Conservation (phyloP, 2,113 vertebrate genomes). For the Phrynocephalus versicolor region DNA sequence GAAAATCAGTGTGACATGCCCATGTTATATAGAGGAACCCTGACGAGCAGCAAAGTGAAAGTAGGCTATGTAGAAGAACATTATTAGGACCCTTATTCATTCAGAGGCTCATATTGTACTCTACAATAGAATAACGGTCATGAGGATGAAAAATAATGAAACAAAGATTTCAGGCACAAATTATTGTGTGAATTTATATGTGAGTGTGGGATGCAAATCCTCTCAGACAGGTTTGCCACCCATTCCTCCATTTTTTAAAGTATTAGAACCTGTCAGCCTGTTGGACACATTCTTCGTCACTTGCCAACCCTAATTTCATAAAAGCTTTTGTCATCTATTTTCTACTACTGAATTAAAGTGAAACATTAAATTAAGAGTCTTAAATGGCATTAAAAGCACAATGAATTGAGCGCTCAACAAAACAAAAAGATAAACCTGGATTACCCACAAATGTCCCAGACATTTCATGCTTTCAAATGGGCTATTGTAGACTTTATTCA, state of each 20-base stretch:
- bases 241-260: slow-evolving; percentile 22
- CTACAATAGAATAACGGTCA: neutral
- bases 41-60: slow-evolving; percentile 5
- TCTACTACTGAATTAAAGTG: slow-evolving; percentile 64
- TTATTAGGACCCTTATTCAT: neutral
- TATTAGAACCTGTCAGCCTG: slow-evolving; percentile 37
- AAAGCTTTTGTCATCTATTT: slow-evolving; percentile 58
- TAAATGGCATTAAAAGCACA: slow-evolving; percentile 52
- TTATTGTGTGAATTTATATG: slow-evolving; percentile 33
- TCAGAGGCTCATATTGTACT: slow-evolving; percentile 15
- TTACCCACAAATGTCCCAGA: slow-evolving; percentile 43
- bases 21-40: neutral
- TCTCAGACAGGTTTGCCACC: slow-evolving; percentile 29
- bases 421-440: slow-evolving; percentile 49
- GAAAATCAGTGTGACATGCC: slow-evolving; percentile 22
- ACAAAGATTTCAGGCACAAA: slow-evolving; percentile 4
- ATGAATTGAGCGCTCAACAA: slow-evolving; percentile 36
- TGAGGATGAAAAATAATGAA: slow-evolving; percentile 30
- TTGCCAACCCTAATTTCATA: slow-evolving; percentile 60
- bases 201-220: slow-evolving; percentile 30
- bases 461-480: fast-evolving
- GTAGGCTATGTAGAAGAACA: neutral
- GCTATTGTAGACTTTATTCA: slow-evolving; percentile 1
- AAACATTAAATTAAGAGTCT: slow-evolving; percentile 68
- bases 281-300: slow-evolving; percentile 32